Evolutionary conservation across 2,113 vertebrate species (phyloP).

Genomic region (Cervus canadensis): DNA sequence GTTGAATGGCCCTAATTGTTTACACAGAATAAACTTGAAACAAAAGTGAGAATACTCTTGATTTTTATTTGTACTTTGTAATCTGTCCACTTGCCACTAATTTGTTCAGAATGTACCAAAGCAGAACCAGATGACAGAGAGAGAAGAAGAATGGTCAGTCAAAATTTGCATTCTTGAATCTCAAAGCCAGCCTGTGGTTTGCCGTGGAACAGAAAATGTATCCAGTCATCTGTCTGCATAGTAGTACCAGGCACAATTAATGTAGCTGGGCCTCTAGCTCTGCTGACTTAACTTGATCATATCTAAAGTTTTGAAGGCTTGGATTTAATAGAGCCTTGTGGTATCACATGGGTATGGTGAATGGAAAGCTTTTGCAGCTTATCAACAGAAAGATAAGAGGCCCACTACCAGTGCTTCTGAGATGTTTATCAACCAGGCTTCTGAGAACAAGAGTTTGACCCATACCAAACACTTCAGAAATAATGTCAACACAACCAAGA

Average conservation of each 20-base stretch:
- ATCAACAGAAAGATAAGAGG: conserved; percentile 70
- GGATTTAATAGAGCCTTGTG: conserved; percentile 20
- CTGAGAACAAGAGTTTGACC: conserved; percentile 16
- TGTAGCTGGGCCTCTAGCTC: not conserved
- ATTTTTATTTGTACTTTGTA: conserved; percentile 19
- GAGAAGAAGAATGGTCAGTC: not conserved
- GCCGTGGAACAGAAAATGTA: not conserved
- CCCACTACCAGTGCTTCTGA: not conserved
- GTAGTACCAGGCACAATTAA: not conserved
- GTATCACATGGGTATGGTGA: not conserved
- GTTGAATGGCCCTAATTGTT: not conserved
- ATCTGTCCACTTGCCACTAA: not conserved
- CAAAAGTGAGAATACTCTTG: not conserved
- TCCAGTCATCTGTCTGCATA: not conserved
- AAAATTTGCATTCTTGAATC: not conserved
- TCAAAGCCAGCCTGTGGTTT: not conserved
- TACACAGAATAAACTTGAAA: not conserved
- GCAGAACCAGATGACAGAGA: conserved; percentile 48
- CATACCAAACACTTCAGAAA: conserved; percentile 62
- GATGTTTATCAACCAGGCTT: conserved; percentile 63
- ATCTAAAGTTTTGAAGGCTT: not conserved
- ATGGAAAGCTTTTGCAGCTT: conserved; percentile 50
- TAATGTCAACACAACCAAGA: conserved; percentile 67
- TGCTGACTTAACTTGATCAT: conserved; percentile 54
- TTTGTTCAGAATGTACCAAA: conserved; percentile 47